Percentiles rank a stretch among this genome's conserved stretches.
These are phyloP conservation scores for Mimumesa dahlbomi DNA, from an alignment of 2,888 invertebrate genomes.

Conservation along the genomic window DNA sequence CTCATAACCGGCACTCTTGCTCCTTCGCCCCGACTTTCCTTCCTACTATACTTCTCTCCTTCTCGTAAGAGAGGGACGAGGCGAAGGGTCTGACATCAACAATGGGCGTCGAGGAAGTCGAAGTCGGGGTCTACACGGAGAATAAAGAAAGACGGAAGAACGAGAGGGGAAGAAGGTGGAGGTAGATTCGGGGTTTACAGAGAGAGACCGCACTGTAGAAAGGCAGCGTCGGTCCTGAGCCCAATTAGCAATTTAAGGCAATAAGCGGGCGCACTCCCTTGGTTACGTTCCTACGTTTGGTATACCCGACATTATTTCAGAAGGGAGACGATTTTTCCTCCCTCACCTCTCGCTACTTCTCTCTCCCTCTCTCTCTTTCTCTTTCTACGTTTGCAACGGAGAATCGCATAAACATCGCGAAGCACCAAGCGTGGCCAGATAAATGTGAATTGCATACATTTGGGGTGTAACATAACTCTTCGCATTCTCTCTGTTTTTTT, in stretches of 20 bases:
- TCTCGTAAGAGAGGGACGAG: conserved; percentile 19
- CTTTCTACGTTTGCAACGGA: conserved; percentile 47
- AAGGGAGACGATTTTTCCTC: conserved; percentile 50
- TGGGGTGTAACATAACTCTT: conserved; percentile 35
- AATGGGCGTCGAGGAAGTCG: conserved; percentile 66
- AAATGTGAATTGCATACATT: conserved; percentile 61
- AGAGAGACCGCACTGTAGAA: conserved; percentile 57
- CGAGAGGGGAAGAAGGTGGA: conserved; percentile 17
- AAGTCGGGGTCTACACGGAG: conserved; percentile 51
- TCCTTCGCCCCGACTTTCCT: conserved; percentile 30
- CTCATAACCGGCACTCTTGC: conserved; percentile 35
- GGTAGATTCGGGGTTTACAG: conserved; percentile 30
- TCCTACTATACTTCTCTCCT: conserved; percentile 24
- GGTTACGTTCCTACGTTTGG: conserved; percentile 56
- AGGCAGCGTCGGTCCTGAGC: conserved; percentile 65
- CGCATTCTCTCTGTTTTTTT: no score
- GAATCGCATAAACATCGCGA: conserved; percentile 61
- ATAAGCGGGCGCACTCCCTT: conserved; percentile 69
- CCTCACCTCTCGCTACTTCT: conserved; percentile 25
- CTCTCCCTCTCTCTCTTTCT: conserved; percentile 23
- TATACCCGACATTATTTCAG: conserved; percentile 64
- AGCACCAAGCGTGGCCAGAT: conserved; percentile 52
- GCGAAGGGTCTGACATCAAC: conserved; percentile 61
- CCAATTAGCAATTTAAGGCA: conserved; percentile 79
- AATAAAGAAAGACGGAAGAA: conserved; percentile 35